Evolutionary conservation across 2,113 vertebrate genomes (phyloP).

Genomic region (Pituophis catenifer): DNA sequence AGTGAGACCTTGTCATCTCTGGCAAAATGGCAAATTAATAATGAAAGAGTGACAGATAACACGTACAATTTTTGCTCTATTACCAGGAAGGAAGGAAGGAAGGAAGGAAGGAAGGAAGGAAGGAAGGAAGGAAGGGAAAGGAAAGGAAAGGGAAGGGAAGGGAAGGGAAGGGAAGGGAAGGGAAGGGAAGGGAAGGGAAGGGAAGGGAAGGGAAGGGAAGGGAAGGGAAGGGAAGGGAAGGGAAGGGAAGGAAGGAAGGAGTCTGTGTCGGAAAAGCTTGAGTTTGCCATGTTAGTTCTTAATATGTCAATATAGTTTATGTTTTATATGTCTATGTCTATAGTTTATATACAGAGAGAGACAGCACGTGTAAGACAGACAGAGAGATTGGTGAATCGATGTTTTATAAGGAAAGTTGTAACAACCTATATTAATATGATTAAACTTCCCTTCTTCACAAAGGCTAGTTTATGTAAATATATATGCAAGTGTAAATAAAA

Average conservation of each 20-base stretch:
- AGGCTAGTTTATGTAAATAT: neutral
- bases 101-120: too few relatives aligned
- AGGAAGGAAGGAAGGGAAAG: neutral
- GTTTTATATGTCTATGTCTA: neutral
- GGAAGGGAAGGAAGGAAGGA: neutral
- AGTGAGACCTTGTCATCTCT: neutral
- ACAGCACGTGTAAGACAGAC: neutral
- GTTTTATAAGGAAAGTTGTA: neutral
- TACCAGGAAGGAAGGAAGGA: neutral
- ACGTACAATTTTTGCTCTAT: neutral
- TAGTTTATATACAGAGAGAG: neutral
- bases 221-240: too few relatives aligned
- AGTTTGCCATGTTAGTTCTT: neutral
- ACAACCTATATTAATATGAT: neutral
- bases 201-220: neutral
- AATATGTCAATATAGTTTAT: neutral
- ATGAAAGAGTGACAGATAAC: neutral
- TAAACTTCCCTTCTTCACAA: neutral
- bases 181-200: too few relatives aligned
- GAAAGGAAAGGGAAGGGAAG: too few relatives aligned
- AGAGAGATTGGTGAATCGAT: neutral
- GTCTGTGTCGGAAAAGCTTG: neutral
- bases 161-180: too few relatives aligned
- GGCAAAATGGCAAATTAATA: neutral
- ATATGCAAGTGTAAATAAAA: neutral